A percentile compares a stretch with the other conserved stretches of the same genome.
phyloP scores from a whole-genome alignment of 1,140 invertebrate genomes.

The Cephus cinctus region DNA sequence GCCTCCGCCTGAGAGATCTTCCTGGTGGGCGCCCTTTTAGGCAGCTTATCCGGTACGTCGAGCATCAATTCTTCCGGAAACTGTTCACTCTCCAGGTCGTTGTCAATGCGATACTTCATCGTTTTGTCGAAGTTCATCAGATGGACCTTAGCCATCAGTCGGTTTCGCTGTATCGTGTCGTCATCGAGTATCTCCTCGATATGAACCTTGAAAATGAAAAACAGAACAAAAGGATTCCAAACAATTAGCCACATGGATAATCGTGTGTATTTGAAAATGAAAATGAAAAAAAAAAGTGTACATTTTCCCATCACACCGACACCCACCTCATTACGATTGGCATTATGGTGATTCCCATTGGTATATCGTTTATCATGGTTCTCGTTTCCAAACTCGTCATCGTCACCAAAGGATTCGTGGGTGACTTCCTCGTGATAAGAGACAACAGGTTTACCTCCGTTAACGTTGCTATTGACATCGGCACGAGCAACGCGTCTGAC shows the following conservation, averaged over 20 bases:
- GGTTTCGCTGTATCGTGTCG: conserved; percentile 36
- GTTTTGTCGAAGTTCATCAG: conserved; percentile 35
- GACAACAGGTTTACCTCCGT: conserved; percentile 45
- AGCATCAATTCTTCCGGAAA: conserved; percentile 32
- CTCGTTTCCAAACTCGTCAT: conserved; percentile 28
- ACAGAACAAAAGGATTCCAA: not conserved
- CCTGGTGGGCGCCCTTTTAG: conserved; percentile 29
- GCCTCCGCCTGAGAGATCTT: conserved; percentile 38
- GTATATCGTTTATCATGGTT: conserved; percentile 26
- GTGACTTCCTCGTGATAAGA: conserved; percentile 39
- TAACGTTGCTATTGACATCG: conserved; percentile 46
- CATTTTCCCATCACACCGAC: not conserved
- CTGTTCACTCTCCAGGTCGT: conserved; percentile 36
- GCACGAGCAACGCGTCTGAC: conserved; percentile 37
- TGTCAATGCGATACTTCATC: conserved; percentile 32
- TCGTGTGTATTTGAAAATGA: too few species aligned
- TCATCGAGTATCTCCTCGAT: conserved; percentile 29
- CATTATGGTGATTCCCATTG: conserved; percentile 29
- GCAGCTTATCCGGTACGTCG: conserved; percentile 33
- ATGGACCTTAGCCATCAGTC: conserved; percentile 37
- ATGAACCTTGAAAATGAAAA: conserved; percentile 15
- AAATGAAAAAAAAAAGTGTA: conserved; percentile 1
- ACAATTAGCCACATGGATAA: too few species aligned
- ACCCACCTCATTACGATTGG: conserved; percentile 27
- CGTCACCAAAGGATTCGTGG: conserved; percentile 30